Evolutionary conservation across 2,113 vertebrate genomes (phyloP), one percentile per base, ranked within the genome.

Genomic region (Setophaga kirtlandii): DNA sequence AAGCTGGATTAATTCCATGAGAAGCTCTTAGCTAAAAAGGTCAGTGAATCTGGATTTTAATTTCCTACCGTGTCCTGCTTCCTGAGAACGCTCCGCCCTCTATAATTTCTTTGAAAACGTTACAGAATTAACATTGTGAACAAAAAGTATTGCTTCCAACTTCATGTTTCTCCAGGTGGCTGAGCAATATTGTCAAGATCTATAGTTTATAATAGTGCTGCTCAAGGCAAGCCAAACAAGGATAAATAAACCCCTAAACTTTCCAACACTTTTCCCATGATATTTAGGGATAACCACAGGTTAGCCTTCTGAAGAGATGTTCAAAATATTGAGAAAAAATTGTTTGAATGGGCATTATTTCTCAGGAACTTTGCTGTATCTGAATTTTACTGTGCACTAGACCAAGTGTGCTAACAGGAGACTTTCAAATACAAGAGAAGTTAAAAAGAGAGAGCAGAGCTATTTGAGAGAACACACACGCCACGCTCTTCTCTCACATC

Each of bases 1-100:
- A 73, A 83, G 74, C 50, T 74, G 70, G 85, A 78, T 96, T 94
- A 96, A 95, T 80, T 83, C 90, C 75, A 82, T 24, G 75, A 70
- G 65, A 82, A 89, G 58, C 59, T 91, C 79, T 81, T 46, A 16
- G 46, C 58, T 87, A 33, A 47, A 89, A 95, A 70, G 39, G 83
- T 83, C 90, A 81, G 41, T 11, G 77, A 62, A 83, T 63, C 79
- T 55, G 53, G 65, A 55, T 76, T 94, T 93, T 87, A 33, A 96
- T 96, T 95, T 95, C 91, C 92, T 76, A 68, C 47, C 35, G 28
- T 39, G 65, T 31, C 69, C 85, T 84, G 79, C 77, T 94, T 93
- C 81, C 83, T 33, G 39, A 84, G 46, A 83, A n/a, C 0, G 0
- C 28, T 39, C 35, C 3, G 1, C 27, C 55, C 31, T 15, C 55